Base-by-base conservation (phyloP, 2,113 vertebrate genomes). In the Callopanchax toddi region DNA sequence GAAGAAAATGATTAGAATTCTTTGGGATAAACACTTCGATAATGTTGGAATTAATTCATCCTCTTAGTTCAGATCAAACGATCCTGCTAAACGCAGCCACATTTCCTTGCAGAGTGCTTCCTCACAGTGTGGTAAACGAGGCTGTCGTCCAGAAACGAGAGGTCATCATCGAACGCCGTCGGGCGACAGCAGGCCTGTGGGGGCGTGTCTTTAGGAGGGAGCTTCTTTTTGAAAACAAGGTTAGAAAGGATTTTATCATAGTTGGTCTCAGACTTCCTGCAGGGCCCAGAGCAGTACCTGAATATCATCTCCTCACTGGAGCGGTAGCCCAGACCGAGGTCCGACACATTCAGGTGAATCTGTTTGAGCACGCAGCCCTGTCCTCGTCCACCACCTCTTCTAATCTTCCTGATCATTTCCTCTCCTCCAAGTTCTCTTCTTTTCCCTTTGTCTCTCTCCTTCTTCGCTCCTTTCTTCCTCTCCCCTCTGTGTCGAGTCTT, bases 221-320 rank as follows among this genome's bases (percentile, higher is more conserved):
- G 85, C 81, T 91, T 95, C 82, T 89, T 94, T 74, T 86, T 94
- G 76, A 86, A 93, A 26, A 91, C 92, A 75, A 98, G 89, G 58
- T 95, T 96, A 86, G 93, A 94, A 37, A 97, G 83, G 87, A 98
- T 98, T 87, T 96, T 96, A 87, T 98, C 96, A 0, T 98, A 98
- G 50, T 92, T 96, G 21, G 94, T 97, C 86, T 96, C 94, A 0
- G 94, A 94, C 52, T 93, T 93, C n/a, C 93, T 94, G 45, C 96
- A 98, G 51, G 95, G 95, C 60, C 96, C 96, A 0, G 95, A 96
- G 87, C 96, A 98, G 86, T 97, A 98, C 64, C 91, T 93, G 85
- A 97, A 98, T 76, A 97, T 94, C 43, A 98, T 92, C 67, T 97
- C 96, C 85, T 98, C 96, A 74, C 94, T 93, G 85, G 96, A 97